Base-by-base conservation (phyloP, 2,113 vertebrate genomes). In the Orientallactaga bullata region DNA sequence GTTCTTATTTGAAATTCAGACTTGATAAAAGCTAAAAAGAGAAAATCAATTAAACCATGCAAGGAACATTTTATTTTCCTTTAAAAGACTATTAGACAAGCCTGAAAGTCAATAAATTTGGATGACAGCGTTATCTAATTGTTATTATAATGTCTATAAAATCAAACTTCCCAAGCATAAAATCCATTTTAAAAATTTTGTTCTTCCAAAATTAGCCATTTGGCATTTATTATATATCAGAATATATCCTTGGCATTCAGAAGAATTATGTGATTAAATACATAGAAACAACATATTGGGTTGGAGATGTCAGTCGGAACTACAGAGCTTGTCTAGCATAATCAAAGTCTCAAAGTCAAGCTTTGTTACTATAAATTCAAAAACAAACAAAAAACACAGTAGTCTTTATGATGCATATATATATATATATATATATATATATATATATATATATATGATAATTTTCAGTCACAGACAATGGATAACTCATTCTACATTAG, bases 1-100 rank as follows among this genome's bases (percentile, higher is more conserved):
- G 39, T 95, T 98, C 88, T 85, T 26, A 96, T 83, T 47, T 95
- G 61, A 88, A 97, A 89, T n/a, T 95, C 23, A 35, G 2, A 8
- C 17, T 92, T 13, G 78, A 16, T n/a, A 90, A 95, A 7, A 16
- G 55, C 79, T 24, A 73, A 88, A 77, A 58, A 90, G 85, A 97
- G 87, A 92, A 5, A 26, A 35, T 95, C 18, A 8, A 7, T 91
- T 89, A 42, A 58, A 68, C 30, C 72, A 86, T 80, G 10, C 6
- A 93, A 93, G 58, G 6, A 3, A 30, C 85, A 76, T 30, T 63
- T 51, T 85, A 7, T 76, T 65, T 51, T 80, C 5, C 55, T 85
- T 76, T 42, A 24, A 65, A 66, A 92, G 16, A 7, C 12, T 76
- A 85, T 9, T 51, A 78, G 12, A 87, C 89, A 21, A 32, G 73